A percentile compares a stretch with the other conserved stretches of the same genome.
phyloP scores from a whole-genome alignment of 2,797 vertebrate species.

The Merluccius polli region DNA sequence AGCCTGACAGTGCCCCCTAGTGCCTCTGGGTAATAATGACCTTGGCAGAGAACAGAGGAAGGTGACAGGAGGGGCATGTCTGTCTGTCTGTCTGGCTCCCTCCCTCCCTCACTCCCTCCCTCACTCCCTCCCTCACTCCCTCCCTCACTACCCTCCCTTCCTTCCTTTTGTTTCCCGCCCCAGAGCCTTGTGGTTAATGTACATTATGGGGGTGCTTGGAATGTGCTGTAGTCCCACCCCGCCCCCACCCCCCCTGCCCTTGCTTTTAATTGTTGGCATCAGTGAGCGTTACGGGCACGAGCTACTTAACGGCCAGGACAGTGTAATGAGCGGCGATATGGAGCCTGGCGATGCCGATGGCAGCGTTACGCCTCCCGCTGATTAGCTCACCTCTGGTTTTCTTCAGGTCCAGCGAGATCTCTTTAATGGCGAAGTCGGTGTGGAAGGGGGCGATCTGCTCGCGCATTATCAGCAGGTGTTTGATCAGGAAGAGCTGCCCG shows the following conservation, averaged over 20 bases:
- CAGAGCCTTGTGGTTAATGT: slow-evolving; percentile 64
- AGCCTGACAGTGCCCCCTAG: slow-evolving; percentile 71
- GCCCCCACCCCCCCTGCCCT: too few species aligned
- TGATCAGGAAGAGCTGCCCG: slow-evolving; percentile 98
- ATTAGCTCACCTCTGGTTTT: slow-evolving; percentile 93
- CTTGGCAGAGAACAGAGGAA: slow-evolving; percentile 40
- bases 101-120: neutral
- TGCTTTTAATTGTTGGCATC: slow-evolving; percentile 65
- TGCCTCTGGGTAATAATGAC: slow-evolving; percentile 50
- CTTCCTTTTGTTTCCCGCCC: neutral
- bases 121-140: neutral
- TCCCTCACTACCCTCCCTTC: neutral
- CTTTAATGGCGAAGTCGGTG: slow-evolving; percentile 99
- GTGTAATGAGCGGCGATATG: slow-evolving; percentile 68
- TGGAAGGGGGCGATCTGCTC: slow-evolving; percentile 99
- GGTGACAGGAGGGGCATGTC: slow-evolving; percentile 42
- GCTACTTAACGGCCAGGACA: slow-evolving; percentile 67
- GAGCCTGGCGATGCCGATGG: slow-evolving; percentile 1
- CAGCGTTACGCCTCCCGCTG: too few species aligned
- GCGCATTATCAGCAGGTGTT: slow-evolving; percentile 98
- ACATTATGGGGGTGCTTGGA: slow-evolving; percentile 62
- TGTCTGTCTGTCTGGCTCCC: slow-evolving; percentile 41
- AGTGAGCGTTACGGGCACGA: slow-evolving; percentile 67
- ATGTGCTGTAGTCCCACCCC: slow-evolving; percentile 60
- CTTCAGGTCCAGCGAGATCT: slow-evolving; percentile 99